These are phyloP conservation scores for Falco rusticolus DNA, from an alignment of 2,797 vertebrate genomes.

Conservation along the genomic window DNA sequence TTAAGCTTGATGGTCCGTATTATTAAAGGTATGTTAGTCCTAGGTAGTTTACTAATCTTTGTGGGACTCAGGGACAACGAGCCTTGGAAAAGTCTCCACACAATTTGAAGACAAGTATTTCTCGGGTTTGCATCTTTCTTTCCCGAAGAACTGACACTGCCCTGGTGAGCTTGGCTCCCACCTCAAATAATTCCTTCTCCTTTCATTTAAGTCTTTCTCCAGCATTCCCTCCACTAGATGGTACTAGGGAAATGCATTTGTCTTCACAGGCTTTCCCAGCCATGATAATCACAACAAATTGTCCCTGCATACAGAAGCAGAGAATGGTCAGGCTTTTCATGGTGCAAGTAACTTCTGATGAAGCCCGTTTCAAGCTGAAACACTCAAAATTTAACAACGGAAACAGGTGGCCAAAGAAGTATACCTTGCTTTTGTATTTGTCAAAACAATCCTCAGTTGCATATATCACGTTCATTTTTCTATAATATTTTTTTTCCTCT, in stretches of 20 bases:
- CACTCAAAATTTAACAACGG: not conserved
- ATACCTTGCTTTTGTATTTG: not conserved
- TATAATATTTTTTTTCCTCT: not conserved
- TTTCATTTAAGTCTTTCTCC: not conserved
- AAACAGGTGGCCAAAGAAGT: not conserved
- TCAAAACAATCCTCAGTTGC: not conserved
- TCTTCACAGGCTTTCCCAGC: not conserved
- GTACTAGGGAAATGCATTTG: constrained; percentile 24
- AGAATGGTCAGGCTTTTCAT: not conserved
- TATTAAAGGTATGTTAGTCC: not conserved
- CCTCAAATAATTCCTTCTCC: not conserved
- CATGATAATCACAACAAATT: not conserved
- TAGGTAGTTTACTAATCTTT: not conserved
- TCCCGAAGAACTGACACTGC: not conserved
- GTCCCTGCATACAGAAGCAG: not conserved
- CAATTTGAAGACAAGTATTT: not conserved
- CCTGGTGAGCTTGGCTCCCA: not conserved
- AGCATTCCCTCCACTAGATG: constrained; percentile 62
- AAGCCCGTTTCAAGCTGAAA: not conserved
- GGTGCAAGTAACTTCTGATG: not conserved
- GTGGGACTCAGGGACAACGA: not conserved
- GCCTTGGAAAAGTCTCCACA: not conserved
- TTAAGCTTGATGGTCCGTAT: not conserved
- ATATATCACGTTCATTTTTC: not conserved
- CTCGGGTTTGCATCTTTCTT: not conserved